Conservation (phyloP, 2,888 invertebrate species). For the Drosophila kokeensis region DNA sequence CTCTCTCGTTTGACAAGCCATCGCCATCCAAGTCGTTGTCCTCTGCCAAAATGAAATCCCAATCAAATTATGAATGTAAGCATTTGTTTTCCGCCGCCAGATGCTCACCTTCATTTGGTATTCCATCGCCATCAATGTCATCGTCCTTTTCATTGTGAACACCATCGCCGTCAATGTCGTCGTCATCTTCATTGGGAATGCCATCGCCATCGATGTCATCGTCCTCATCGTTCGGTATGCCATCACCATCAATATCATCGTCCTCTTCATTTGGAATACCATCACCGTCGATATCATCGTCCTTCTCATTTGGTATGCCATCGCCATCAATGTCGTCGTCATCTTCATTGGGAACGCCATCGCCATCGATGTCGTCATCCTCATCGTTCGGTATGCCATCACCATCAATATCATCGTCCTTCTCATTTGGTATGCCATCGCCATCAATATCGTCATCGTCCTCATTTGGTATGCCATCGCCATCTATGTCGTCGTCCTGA, state of each 20-base stretch:
- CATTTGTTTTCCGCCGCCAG: neutral
- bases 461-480: constrained; percentile 85
- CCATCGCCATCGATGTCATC: constrained; percentile 79
- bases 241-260: constrained; percentile 80
- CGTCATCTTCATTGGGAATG: constrained; percentile 84
- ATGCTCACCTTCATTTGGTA: constrained; percentile 48
- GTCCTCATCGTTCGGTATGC: constrained; percentile 73
- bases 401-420: constrained; percentile 78
- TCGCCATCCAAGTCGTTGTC: constrained; percentile 76
- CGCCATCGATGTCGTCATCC: constrained; percentile 77
- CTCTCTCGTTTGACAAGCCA: constrained; percentile 67
- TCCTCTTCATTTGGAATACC: constrained; percentile 81
- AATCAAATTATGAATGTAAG: neutral
- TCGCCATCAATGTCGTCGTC: constrained; percentile 81
- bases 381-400: constrained; percentile 78
- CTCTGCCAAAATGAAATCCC: constrained; percentile 37
- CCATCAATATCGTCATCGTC: constrained; percentile 85
- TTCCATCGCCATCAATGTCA: constrained; percentile 35
- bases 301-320: constrained; percentile 83
- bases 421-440: constrained; percentile 85
- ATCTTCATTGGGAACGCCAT: constrained; percentile 74
- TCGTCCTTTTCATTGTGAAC: constrained; percentile 55
- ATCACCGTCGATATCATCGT: constrained; percentile 84
- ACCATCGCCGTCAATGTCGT: constrained; percentile 81
- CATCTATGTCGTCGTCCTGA: constrained; percentile 84